Evolutionary conservation across 2,113 vertebrate genomes (phyloP).

Genomic region (Amazona vittata): DNA sequence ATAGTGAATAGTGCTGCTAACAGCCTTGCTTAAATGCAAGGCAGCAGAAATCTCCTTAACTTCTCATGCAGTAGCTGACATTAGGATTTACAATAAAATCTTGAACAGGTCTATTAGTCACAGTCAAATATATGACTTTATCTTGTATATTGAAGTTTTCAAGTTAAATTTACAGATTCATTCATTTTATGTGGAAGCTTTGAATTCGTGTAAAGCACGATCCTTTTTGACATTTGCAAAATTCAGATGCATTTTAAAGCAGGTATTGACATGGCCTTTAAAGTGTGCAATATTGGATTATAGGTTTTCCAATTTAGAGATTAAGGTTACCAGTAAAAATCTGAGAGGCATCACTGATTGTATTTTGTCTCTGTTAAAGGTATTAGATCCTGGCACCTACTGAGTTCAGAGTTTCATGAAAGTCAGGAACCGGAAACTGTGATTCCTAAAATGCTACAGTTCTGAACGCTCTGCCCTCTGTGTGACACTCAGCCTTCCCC

Average conservation of each 20-base stretch:
- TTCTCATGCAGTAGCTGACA: background rate
- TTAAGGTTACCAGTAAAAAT: background rate
- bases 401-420: background rate
- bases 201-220: background rate
- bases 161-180: background rate
- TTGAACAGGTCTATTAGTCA: background rate
- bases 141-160: background rate
- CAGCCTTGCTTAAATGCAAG: background rate
- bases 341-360: background rate
- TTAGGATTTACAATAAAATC: background rate
- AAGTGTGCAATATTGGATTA: background rate
- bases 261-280: background rate
- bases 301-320: background rate
- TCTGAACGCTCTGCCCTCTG: background rate
- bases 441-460: background rate
- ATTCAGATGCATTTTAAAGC: background rate
- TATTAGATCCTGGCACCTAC: background rate
- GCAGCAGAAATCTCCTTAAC: background rate
- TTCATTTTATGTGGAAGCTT: background rate
- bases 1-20: background rate
- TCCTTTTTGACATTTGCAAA: background rate
- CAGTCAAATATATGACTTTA: background rate
- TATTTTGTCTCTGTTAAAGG: background rate
- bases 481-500: background rate
- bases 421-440: background rate